Evolutionary conservation across 1,140 invertebrate genomes (phyloP).

Genomic region (Orchestia grillus): DNA sequence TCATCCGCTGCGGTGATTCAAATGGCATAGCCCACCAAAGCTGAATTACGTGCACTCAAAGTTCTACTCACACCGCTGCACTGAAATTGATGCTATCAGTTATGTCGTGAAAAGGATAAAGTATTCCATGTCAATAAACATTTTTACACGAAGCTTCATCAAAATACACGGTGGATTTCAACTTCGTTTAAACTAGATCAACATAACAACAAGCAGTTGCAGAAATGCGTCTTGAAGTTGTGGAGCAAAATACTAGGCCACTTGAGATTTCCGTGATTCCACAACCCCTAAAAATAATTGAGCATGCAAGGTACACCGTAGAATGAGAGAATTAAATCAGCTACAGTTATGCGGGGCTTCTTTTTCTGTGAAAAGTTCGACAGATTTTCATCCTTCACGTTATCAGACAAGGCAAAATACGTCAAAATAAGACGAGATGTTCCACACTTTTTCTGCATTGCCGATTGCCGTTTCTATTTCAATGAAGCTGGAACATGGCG

Average conservation of each 20-base stretch:
- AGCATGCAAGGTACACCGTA: not conserved
- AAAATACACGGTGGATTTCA: too few species aligned
- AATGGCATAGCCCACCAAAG: not conserved
- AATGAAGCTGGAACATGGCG: not conserved
- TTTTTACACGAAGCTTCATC: too few species aligned
- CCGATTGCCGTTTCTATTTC: not conserved
- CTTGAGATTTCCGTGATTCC: not conserved
- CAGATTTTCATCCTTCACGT: not conserved
- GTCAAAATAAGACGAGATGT: not conserved
- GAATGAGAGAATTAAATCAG: not conserved
- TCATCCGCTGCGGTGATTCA: not conserved
- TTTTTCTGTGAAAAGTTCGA: not conserved
- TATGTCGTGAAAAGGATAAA: too few species aligned
- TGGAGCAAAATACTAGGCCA: too few species aligned
- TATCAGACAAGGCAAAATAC: not conserved
- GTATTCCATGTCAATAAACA: too few species aligned
- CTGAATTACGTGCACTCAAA: not conserved
- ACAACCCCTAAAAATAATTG: not conserved
- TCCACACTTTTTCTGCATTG: not conserved
- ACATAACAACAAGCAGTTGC: too few species aligned
- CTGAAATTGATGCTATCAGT: not conserved
- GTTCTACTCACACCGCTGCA: not conserved
- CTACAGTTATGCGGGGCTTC: not conserved
- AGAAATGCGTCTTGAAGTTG: too few species aligned
- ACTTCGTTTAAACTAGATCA: too few species aligned